A percentile compares a stretch with the other conserved stretches of the same genome.
Conservation (phyloP, 2,888 invertebrate species). For the Noctua pronuba region DNA sequence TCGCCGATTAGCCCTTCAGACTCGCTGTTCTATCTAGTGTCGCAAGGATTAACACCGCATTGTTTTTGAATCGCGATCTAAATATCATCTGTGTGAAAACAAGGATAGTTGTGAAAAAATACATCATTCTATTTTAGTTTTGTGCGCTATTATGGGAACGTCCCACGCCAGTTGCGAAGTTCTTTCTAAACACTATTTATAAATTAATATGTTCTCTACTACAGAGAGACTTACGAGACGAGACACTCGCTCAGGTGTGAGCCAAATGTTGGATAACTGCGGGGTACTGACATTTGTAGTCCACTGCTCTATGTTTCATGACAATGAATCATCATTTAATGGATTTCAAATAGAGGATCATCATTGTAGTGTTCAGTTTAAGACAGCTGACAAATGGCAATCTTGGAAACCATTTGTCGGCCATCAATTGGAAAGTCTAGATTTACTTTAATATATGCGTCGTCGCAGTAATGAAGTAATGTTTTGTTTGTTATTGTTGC, state of each 20-base stretch:
- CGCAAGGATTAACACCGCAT: constrained; percentile 62
- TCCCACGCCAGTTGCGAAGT: constrained; percentile 77
- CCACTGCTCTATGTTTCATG: constrained; percentile 48
- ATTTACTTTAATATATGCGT: constrained; percentile 15
- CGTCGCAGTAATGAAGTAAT: constrained; percentile 21
- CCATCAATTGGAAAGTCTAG: constrained; percentile 41
- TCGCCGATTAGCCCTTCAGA: constrained; percentile 69
- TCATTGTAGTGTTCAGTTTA: constrained; percentile 23
- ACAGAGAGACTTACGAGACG: constrained; percentile 26
- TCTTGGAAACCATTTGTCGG: constrained; percentile 32
- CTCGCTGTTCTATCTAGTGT: constrained; percentile 67
- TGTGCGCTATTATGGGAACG: constrained; percentile 68
- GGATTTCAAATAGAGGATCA: constrained; percentile 49
- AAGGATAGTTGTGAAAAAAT: constrained; percentile 64
- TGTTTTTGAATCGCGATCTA: constrained; percentile 60
- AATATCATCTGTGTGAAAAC: constrained; percentile 58
- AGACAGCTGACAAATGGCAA: constrained; percentile 38
- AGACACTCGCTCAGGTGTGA: constrained; percentile 67
- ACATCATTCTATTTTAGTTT: constrained; percentile 73
- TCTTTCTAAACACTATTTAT: constrained; percentile 73
- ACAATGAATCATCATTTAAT: constrained; percentile 66
- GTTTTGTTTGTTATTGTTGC: constrained; percentile 42
- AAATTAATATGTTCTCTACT: constrained; percentile 56
- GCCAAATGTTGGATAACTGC: constrained; percentile 72
- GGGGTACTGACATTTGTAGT: constrained; percentile 64